Percentiles rank a stretch among this genome's conserved stretches.
These are phyloP conservation scores for Conus betulinus DNA, from an alignment of 1,140 invertebrate species.

Conservation along the genomic window DNA sequence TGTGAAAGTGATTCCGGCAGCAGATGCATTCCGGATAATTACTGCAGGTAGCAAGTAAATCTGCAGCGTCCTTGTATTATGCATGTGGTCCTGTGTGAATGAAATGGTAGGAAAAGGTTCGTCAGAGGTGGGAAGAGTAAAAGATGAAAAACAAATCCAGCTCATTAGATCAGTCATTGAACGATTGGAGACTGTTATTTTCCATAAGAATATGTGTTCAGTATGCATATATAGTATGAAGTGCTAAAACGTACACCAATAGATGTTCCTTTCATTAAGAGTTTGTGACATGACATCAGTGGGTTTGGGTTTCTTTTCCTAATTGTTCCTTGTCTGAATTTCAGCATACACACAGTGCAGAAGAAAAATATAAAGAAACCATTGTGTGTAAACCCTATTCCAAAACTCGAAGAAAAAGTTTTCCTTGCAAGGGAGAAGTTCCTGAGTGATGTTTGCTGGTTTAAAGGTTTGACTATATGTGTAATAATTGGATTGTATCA, in stretches of 20 bases:
- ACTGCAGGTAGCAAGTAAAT: background rate
- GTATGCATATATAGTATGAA: no score
- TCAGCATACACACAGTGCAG: no score
- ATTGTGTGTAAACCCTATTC: no score
- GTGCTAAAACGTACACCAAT: no score
- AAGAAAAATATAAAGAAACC: no score
- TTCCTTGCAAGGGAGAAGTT: background rate
- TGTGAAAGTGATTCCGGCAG: slow-evolving; percentile 11
- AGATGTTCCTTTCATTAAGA: no score
- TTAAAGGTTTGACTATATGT: background rate
- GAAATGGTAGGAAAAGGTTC: background rate
- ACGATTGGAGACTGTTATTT: no score
- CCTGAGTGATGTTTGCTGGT: background rate
- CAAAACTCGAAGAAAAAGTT: background rate
- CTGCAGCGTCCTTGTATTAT: background rate
- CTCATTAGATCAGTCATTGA: no score
- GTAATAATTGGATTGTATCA: background rate
- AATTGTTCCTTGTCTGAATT: no score
- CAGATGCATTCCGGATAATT: slow-evolving; percentile 23
- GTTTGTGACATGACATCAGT: no score
- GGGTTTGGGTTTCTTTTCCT: no score
- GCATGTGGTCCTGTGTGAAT: slow-evolving; percentile 19
- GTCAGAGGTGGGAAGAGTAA: background rate
- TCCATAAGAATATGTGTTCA: no score
- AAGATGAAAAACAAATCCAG: background rate